A percentile compares a stretch with the other conserved stretches of the same genome.
Conservation (phyloP, 2,888 invertebrate species). For the Erebia palarica region DNA sequence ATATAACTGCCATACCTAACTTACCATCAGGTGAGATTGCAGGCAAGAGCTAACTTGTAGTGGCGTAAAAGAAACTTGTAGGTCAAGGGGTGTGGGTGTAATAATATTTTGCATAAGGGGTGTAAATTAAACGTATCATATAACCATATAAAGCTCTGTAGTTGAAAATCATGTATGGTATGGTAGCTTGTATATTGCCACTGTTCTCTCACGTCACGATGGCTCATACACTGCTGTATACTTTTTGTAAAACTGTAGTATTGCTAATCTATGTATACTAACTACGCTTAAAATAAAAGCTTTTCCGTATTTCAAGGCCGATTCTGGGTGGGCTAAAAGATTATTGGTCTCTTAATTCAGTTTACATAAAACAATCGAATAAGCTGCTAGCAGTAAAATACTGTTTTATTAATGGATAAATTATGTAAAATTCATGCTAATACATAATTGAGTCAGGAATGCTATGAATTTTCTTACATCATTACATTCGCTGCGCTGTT, state of each 20-base stretch:
- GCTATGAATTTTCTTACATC: constrained; percentile 8
- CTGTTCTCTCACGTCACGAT: too few relatives aligned
- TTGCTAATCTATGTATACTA: neutral
- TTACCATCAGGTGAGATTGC: too few relatives aligned
- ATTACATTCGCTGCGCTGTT: neutral
- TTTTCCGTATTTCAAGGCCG: neutral
- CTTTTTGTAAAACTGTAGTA: neutral
- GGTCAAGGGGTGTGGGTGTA: too few relatives aligned
- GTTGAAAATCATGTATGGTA: too few relatives aligned
- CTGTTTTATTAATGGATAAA: neutral
- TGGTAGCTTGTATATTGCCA: too few relatives aligned
- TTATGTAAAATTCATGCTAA: constrained; percentile 13
- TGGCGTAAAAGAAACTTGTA: too few relatives aligned
- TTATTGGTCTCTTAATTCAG: neutral
- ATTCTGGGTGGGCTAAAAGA: neutral
- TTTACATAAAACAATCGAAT: neutral
- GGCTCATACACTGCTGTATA: neutral
- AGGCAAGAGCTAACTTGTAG: too few relatives aligned
- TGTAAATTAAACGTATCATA: too few relatives aligned
- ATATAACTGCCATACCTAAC: too few relatives aligned
- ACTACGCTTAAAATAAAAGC: constrained; percentile 2
- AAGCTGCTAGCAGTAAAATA: neutral
- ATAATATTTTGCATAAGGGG: too few relatives aligned
- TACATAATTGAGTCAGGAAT: neutral
- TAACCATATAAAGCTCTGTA: too few relatives aligned